A percentile compares a stretch with the other conserved stretches of the same genome.
phyloP scores from a whole-genome alignment of 2,113 vertebrate species.

The Silurus asotus region DNA sequence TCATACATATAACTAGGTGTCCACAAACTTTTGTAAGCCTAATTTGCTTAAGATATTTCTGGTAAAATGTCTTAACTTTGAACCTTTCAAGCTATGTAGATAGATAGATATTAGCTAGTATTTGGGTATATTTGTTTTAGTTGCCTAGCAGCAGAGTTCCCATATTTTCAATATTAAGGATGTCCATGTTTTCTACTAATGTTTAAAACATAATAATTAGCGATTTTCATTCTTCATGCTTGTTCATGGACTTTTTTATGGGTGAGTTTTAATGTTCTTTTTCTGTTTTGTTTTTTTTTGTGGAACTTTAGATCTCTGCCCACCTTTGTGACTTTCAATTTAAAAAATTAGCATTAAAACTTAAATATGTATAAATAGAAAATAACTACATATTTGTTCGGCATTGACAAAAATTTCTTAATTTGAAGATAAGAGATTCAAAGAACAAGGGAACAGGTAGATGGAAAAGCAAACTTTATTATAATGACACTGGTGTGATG shows the following conservation, averaged over 20 bases:
- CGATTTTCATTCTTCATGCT: neutral
- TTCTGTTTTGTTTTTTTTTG: neutral
- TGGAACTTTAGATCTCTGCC: neutral
- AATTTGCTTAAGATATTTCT: too few species aligned
- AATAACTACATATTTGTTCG: neutral
- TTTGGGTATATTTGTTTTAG: too few species aligned
- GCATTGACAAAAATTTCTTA: neutral
- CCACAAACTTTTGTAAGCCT: too few species aligned
- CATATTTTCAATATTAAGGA: neutral
- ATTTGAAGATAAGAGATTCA: neutral
- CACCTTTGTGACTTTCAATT: neutral
- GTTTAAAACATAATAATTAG: neutral
- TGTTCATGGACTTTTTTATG: neutral
- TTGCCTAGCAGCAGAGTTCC: neutral
- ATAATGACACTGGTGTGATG: constrained; percentile 36
- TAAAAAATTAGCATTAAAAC: neutral
- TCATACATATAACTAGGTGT: too few species aligned
- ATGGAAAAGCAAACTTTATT: constrained; percentile 28
- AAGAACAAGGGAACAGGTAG: neutral
- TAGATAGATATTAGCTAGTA: too few species aligned
- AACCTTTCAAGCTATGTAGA: too few species aligned
- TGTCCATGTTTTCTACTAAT: neutral
- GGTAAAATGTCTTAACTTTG: too few species aligned
- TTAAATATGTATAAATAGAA: neutral
- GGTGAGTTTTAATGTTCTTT: neutral